phyloP scores from a whole-genome alignment of 2,888 invertebrate genomes.

The Sialis fuliginosa region DNA sequence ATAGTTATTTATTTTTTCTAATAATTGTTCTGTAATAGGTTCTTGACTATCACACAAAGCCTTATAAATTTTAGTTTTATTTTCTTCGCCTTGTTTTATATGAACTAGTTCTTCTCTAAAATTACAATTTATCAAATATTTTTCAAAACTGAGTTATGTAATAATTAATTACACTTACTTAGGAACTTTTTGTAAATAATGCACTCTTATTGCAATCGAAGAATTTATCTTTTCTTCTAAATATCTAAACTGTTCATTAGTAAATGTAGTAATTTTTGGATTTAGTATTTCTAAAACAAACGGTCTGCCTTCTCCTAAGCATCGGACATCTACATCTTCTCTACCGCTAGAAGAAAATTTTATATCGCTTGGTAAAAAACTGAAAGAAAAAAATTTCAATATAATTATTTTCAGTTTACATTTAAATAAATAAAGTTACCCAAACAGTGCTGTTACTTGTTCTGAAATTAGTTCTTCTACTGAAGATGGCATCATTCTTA shows the following conservation, averaged over 20 bases:
- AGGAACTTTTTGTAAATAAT: constrained; percentile 44
- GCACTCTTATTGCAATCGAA: constrained; percentile 35
- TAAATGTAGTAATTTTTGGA: constrained; percentile 36
- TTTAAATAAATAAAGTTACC: constrained; percentile 26
- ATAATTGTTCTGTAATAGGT: constrained; percentile 29
- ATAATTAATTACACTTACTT: constrained; percentile 22
- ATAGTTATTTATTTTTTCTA: constrained; percentile 27
- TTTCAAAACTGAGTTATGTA: neutral
- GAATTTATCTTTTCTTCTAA: constrained; percentile 42
- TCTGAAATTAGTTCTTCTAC: constrained; percentile 77
- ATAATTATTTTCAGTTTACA: neutral
- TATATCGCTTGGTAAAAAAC: constrained; percentile 14
- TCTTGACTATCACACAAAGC: constrained; percentile 45
- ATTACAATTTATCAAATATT: constrained; percentile 6
- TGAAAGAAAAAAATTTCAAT: constrained; percentile 3
- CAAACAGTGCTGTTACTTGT: constrained; percentile 39
- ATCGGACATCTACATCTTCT: constrained; percentile 94
- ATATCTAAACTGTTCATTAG: constrained; percentile 27
- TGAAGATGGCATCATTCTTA: constrained; percentile 64
- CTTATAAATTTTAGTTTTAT: constrained; percentile 72
- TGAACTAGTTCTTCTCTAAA: constrained; percentile 43
- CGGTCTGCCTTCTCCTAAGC: constrained; percentile 79
- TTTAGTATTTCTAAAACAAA: constrained; percentile 76
- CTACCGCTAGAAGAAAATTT: constrained; percentile 84
- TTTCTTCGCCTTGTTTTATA: constrained; percentile 74